Evolutionary conservation across 2,113 vertebrate species (phyloP).

Genomic region (Uria aalge): DNA sequence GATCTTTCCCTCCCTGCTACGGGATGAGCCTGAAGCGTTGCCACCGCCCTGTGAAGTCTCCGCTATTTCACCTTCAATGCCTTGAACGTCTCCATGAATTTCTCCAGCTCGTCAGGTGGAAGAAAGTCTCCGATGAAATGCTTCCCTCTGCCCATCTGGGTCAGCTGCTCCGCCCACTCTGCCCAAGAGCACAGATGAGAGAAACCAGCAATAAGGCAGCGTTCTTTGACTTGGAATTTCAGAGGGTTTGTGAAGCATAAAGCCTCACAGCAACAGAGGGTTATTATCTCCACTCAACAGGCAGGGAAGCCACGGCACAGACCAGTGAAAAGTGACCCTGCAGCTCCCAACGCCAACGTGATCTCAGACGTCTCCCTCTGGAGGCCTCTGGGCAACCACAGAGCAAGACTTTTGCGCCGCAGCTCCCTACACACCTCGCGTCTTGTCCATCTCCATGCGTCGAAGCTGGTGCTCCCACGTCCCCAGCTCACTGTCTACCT

Average conservation of each 20-base stretch:
- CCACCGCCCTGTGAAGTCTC: not conserved
- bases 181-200: not conserved
- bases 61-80: conserved; percentile 85
- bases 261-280: not conserved
- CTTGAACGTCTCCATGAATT: conserved; percentile 99
- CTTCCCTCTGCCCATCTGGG: conserved; percentile 96
- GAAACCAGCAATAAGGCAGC: not conserved
- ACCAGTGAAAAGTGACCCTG: not conserved
- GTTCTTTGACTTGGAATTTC: not conserved
- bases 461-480: conserved; percentile 97
- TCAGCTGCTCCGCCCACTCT: conserved; percentile 98
- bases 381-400: not conserved
- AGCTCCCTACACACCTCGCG: conserved; percentile 74
- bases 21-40: not conserved
- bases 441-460: conserved; percentile 98
- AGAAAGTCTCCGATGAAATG: conserved; percentile 98
- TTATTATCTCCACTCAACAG: not conserved
- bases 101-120: conserved; percentile 94
- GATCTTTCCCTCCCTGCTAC: not conserved
- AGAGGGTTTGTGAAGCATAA: not conserved
- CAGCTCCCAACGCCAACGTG: not conserved
- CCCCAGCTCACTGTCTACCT: conserved; percentile 86
- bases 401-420: accelerated
- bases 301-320: not conserved
- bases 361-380: not conserved